Evolutionary conservation across 2,797 vertebrate genomes (phyloP), one percentile per base, ranked within the genome.

Genomic region (Falco peregrinus): DNA sequence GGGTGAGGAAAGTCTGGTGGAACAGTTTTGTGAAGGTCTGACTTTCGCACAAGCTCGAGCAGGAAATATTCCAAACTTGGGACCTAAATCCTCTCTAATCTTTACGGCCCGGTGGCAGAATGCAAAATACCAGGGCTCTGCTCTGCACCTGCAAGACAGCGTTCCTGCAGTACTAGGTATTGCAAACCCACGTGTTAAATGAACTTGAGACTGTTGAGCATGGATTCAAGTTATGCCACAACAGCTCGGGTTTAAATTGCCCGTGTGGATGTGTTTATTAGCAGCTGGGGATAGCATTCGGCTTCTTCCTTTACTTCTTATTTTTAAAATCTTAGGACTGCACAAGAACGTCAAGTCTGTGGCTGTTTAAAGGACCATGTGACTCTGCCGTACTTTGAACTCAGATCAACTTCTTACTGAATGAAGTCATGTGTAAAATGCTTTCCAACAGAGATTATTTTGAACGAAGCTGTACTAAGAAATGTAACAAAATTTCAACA

Each of bases 321-420:
- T 64, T 91, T 79, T 67, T 47, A 13, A 95, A 82, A 85, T 39
- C 67, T 78, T 48, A 81, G 69, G 65, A 60, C 41, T 77, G 78
- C 1, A 4, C 64, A 90, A 81, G 82, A 93, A 76, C 2, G 0
- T 60, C 37, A 47, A 73, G 75, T 54, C 70, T 81, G 86, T 15
- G 17, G 68, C 87, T 92, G 83, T 54, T 84, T 84, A 69, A 25
- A n/a, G 48, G 26, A 7, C 63, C 94, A 69, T 64, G 88, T 96
- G 96, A 97, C 59, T 87, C 19, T 74, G 75, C 92, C 85, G 95
- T 84, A 97, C 96, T 97, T 87, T 95, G 96, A 96, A 96, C 95
- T 95, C 94, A 89, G 89, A 95, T 97, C 96, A 95, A 96, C 92
- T 96, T 83, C 93, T 94, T 92, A 21, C 76, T 95, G 84, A 93